A percentile compares a stretch with the other conserved stretches of the same genome.
Conservation (phyloP, 2,797 vertebrate genomes). For the Pipistrellus nathusii region DNA sequence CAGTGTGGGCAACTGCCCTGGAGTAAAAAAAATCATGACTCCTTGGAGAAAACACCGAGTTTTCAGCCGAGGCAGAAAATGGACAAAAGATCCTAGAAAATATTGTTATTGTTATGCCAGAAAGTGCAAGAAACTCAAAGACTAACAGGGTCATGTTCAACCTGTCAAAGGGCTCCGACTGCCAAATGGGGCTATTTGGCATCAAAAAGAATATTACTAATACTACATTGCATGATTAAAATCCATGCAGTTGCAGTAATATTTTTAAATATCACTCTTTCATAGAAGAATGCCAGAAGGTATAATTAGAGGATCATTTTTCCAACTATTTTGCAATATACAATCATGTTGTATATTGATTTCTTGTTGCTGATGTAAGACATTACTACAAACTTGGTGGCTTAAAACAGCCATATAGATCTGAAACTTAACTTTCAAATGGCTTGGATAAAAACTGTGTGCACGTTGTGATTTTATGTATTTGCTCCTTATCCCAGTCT, state of each 20-base stretch:
- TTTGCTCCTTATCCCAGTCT: neutral
- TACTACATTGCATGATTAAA: neutral
- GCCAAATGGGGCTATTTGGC: neutral
- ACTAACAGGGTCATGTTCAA: neutral
- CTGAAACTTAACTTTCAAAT: neutral
- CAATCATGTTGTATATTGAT: neutral
- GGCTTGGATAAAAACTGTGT: neutral
- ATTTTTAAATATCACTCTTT: neutral
- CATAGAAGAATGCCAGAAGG: neutral
- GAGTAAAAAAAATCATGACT: neutral
- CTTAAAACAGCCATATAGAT: neutral
- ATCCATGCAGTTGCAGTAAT: neutral
- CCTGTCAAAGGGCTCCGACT: neutral
- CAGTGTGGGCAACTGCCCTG: neutral
- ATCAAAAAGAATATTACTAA: neutral
- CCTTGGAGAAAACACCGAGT: neutral
- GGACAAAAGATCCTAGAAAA: neutral
- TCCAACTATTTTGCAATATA: neutral
- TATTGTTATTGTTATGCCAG: neutral
- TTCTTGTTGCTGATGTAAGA: neutral
- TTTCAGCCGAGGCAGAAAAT: neutral
- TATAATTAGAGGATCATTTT: constrained; percentile 16
- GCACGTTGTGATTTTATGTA: neutral
- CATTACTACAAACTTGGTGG: neutral
- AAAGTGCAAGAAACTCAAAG: neutral